phyloP scores from a whole-genome alignment of 2,113 vertebrate genomes.

The Actinemys pallida region DNA sequence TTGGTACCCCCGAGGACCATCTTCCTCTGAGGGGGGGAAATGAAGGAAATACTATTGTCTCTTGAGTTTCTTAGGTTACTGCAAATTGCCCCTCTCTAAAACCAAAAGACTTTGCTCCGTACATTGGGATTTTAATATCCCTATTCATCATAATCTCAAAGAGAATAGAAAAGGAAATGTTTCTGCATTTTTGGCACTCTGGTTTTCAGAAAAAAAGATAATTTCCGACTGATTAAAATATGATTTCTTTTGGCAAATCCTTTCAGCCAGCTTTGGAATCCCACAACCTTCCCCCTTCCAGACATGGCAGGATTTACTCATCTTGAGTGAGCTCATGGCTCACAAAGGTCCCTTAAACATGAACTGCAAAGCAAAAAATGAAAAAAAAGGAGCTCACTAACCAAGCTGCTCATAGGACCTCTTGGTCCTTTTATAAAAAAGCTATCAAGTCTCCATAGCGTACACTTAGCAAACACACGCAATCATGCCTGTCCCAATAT shows the following conservation, averaged over 20 bases:
- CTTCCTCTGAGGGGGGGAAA: constrained; percentile 58
- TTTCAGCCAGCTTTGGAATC: not conserved
- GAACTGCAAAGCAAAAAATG: not conserved
- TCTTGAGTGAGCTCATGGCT: not conserved
- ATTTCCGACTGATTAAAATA: constrained; percentile 41
- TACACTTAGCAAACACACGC: not conserved
- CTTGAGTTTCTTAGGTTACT: constrained; percentile 57
- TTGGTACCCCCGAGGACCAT: not conserved
- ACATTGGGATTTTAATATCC: constrained; percentile 40
- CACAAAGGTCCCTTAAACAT: not conserved
- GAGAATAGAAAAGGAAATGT: constrained; percentile 38
- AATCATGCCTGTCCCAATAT: too few species aligned
- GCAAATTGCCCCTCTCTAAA: constrained; percentile 44
- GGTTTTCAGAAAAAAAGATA: constrained; percentile 47
- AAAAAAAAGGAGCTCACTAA: not conserved
- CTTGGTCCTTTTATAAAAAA: not conserved
- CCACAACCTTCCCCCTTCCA: not conserved
- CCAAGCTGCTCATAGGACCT: not conserved
- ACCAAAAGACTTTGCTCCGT: constrained; percentile 21
- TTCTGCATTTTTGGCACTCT: constrained; percentile 33
- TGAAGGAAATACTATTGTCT: constrained; percentile 63
- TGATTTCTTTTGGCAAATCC: not conserved
- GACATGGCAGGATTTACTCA: not conserved
- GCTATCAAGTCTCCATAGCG: fast-evolving
- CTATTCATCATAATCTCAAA: constrained; percentile 62